Evolutionary conservation across 2,113 vertebrate species (phyloP).

Genomic region (Serilophus lunatus): DNA sequence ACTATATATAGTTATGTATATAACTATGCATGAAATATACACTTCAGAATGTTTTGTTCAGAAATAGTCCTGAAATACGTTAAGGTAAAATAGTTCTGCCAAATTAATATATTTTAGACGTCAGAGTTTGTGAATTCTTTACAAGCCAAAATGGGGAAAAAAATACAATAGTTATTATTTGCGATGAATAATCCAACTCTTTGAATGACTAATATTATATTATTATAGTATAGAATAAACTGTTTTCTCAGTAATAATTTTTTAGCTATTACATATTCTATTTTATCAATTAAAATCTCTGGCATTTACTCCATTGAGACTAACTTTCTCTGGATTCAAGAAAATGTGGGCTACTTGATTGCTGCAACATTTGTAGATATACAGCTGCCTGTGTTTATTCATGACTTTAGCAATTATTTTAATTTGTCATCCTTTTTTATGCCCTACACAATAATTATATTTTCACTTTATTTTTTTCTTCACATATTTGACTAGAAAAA

Average conservation of each 20-base stretch:
- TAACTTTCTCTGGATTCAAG: background rate
- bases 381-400: background rate
- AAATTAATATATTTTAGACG: background rate
- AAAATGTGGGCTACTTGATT: background rate
- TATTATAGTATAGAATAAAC: background rate
- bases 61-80: background rate
- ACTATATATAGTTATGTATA: background rate
- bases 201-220: background rate
- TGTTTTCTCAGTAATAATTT: background rate
- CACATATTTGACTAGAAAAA: background rate
- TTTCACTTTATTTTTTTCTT: background rate
- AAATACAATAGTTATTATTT: background rate
- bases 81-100: background rate
- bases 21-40: background rate
- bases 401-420: background rate
- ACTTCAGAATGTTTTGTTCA: background rate
- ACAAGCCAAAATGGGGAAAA: background rate
- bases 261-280: background rate
- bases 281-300: background rate
- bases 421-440: background rate
- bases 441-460: background rate
- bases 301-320: background rate
- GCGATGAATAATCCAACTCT: background rate
- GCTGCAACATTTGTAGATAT: background rate
- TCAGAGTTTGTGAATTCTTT: background rate